Evolutionary conservation across 2,888 invertebrate genomes (phyloP), one percentile per base, ranked within the genome.

Genomic region (Nomada lathburiana): DNA sequence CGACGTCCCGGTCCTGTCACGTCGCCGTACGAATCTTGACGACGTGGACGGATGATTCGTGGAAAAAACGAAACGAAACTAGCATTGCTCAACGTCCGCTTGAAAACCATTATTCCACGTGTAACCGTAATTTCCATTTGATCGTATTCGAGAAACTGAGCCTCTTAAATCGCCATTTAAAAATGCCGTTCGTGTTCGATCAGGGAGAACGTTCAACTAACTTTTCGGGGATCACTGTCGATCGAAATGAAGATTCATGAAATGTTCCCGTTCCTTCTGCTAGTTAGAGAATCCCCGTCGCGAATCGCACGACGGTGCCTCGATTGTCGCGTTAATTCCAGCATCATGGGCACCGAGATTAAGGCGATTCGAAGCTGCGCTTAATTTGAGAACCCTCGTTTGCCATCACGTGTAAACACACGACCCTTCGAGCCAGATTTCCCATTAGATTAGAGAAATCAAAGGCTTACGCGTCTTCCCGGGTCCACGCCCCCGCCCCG

Each of bases 381-480:
- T 84, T 87, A 82, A 84, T 84, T 84, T 76, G 77, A 82, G 77
- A 73, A 70, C 74, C 71, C 69, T 75, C 70, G 76, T 76, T 57
- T 44, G 63, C 67, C 62, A 76, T 78, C 74, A 47, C 79, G 79
- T 75, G 83, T 79, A 79, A 84, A 79, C 83, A 70, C 60, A 67
- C 82, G 53, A 53, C 75, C 83, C 69, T 67, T 63, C 57, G 53
- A 55, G 71, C 36, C 76, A 82, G 83, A 82, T 84, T 79, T 84
- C 79, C 83, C 83, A 82, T 84, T 84, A 84, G 83, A 84, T 84
- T 84, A 82, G 75, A 80, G 80, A 84, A 83, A 83, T 84, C 84
- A 83, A 80, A 80, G 84, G 80, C 84, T 80, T 75, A 71, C 77
- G 77, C 65, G 77, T 67, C 79, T 73, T 72, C 57, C 63, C 74